Evolutionary conservation across 2,797 vertebrate genomes (phyloP).

Genomic region (Falco naumanni): DNA sequence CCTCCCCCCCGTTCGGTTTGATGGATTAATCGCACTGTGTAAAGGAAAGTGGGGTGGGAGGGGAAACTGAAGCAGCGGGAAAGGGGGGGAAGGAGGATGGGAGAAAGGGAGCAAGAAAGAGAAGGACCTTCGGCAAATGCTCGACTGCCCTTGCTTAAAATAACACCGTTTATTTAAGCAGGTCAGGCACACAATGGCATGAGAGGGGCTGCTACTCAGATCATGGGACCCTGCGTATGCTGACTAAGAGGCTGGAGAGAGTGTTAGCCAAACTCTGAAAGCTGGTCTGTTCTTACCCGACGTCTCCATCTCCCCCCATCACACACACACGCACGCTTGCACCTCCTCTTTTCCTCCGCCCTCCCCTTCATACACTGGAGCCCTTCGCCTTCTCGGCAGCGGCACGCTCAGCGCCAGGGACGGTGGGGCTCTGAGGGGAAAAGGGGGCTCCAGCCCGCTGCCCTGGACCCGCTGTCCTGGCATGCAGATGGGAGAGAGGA

Average conservation of each 20-base stretch:
- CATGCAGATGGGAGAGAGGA: neutral
- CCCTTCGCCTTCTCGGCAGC: neutral
- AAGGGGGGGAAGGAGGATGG: slow-evolving; percentile 54
- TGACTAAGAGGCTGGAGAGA: slow-evolving; percentile 42
- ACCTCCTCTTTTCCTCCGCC: slow-evolving; percentile 22
- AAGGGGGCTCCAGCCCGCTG: neutral
- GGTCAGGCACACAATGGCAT: slow-evolving; percentile 59
- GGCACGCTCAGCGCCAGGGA: neutral
- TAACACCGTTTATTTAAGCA: slow-evolving; percentile 65
- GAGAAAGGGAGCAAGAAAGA: slow-evolving; percentile 57
- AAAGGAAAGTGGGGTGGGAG: slow-evolving; percentile 65
- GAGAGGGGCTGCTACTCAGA: slow-evolving; percentile 62
- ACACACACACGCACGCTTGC: neutral
- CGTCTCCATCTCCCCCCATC: slow-evolving; percentile 28
- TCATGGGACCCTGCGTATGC: slow-evolving; percentile 11
- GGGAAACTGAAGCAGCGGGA: slow-evolving; percentile 67
- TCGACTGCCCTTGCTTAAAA: slow-evolving; percentile 64
- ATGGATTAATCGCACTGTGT: slow-evolving; percentile 87
- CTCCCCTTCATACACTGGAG: neutral
- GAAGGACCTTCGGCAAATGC: slow-evolving; percentile 65
- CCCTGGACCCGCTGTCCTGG: neutral
- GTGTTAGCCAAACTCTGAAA: slow-evolving; percentile 61
- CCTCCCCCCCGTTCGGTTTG: slow-evolving; percentile 69
- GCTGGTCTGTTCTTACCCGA: neutral
- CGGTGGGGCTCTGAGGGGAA: neutral